Base-by-base conservation (phyloP, 2,888 invertebrate species). In the Latrodectus elegans region DNA sequence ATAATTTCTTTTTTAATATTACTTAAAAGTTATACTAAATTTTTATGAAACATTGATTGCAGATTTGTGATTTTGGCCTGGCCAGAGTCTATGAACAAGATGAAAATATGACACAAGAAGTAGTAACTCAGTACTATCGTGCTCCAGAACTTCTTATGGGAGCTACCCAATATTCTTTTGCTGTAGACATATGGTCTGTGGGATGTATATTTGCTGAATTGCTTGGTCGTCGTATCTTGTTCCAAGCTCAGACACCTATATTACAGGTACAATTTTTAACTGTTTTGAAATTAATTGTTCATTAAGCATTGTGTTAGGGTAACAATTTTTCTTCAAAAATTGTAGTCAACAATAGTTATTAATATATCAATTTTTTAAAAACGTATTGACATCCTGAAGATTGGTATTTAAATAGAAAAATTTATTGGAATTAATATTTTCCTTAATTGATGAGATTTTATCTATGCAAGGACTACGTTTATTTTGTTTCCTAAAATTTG, bases 151-250 rank as follows among this genome's bases (percentile, higher is more conserved):
- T 99, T 91, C 94, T 99, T 88, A 99, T 99, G 99, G 99, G 99
- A 51, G 98, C 99, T 52, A 95, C 96, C 91, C 98, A 99, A 92
- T 99, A 99, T 93, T 96, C 97, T 11, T 96, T 97, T 14, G 97
- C 98, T 8, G 97, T 99, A 72, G 99, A 99, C 92, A 97, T 99
- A 80, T 99, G 99, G 74, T 98, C 98, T 72, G 99, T 99, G 73
- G 99, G 99, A 72, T 99, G 99, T 93, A 99, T 99, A 92, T 99
- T 99, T 92, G 99, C 99, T 64, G 99, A 99, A 74, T 98, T 99
- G 88, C 94, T 99, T 74, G 97, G 98, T 83, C 94, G 99, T 90
- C 94, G 99, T 91, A 99, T 99, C 91, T 94, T 99, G 90, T 99
- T 99, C 94, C 99, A 99, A 93, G 99, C 99, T 68, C 97, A 98